Evolutionary conservation across 2,113 vertebrate species (phyloP).

Genomic region (Lipophrys pholis): DNA sequence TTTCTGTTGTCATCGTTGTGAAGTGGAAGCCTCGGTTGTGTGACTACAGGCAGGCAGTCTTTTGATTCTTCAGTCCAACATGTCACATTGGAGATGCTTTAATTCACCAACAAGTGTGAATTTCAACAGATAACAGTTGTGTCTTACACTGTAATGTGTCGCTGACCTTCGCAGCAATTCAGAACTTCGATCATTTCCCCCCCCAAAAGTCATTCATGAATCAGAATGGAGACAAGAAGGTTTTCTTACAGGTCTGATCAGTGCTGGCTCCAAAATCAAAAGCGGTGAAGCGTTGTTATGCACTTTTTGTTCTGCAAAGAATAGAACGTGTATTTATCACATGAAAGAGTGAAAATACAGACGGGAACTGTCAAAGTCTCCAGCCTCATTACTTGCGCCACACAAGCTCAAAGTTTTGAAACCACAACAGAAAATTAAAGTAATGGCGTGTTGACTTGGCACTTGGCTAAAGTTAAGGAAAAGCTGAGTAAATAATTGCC

Average conservation of each 20-base stretch:
- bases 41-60: background rate
- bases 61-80: constrained; percentile 15
- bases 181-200: background rate
- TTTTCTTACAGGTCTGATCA: background rate
- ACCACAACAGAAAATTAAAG: constrained; percentile 45
- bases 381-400: constrained; percentile 19
- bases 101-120: background rate
- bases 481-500: constrained; percentile 27
- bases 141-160: background rate
- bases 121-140: background rate
- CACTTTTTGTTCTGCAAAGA: constrained; percentile 15
- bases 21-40: constrained; percentile 8
- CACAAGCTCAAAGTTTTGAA: constrained; percentile 31
- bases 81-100: background rate
- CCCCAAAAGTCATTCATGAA: background rate
- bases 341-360: constrained; percentile 1
- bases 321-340: constrained; percentile 4
- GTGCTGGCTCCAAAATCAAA: constrained; percentile 26
- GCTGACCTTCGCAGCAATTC: background rate
- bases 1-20: background rate
- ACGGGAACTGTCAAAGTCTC: constrained; percentile 32
- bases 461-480: constrained; percentile 13
- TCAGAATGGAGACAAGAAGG: background rate
- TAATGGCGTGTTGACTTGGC: constrained; percentile 48
- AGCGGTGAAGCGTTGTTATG: background rate